These are phyloP conservation scores for Cromileptes altivelis DNA, from an alignment of 2,113 vertebrate species.

Conservation along the genomic window DNA sequence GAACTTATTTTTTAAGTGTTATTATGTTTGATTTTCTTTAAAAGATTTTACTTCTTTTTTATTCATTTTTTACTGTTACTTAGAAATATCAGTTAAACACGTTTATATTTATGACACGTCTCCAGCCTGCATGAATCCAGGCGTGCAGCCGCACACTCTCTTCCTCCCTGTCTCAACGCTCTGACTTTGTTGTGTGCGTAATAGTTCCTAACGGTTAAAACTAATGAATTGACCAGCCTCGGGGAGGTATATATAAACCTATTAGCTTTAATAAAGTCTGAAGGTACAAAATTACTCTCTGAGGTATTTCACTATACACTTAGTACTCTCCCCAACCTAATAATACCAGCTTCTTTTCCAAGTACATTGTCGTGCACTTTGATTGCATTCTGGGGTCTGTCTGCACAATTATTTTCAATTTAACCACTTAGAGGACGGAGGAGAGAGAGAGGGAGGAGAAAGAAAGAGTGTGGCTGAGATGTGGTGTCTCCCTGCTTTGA, in stretches of 20 bases:
- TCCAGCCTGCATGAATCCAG: conserved; percentile 2
- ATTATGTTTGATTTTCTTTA: neutral
- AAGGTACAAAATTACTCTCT: conserved; percentile 78
- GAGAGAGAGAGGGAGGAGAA: conserved; percentile 4
- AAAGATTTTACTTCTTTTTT: neutral
- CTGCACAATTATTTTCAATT: conserved; percentile 78
- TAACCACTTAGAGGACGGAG: conserved; percentile 67
- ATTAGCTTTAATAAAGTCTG: conserved; percentile 82
- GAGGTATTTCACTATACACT: conserved; percentile 79
- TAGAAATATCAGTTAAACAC: neutral
- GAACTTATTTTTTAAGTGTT: neutral
- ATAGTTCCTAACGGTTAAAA: conserved; percentile 75
- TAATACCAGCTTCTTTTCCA: conserved; percentile 64
- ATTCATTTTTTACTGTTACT: neutral
- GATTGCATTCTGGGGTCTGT: conserved; percentile 69
- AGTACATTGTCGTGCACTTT: conserved; percentile 64
- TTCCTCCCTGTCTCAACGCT: conserved; percentile 36
- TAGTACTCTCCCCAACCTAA: conserved; percentile 72
- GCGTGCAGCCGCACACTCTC: conserved; percentile 1
- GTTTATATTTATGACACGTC: neutral
- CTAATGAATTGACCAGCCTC: conserved; percentile 81
- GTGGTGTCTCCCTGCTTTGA: conserved; percentile 9
- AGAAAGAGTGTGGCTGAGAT: neutral
- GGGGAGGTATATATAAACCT: conserved; percentile 80
- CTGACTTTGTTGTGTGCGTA: conserved; percentile 75